phyloP scores from a whole-genome alignment of 2,888 invertebrate genomes.

The Hartigia nigra region DNA sequence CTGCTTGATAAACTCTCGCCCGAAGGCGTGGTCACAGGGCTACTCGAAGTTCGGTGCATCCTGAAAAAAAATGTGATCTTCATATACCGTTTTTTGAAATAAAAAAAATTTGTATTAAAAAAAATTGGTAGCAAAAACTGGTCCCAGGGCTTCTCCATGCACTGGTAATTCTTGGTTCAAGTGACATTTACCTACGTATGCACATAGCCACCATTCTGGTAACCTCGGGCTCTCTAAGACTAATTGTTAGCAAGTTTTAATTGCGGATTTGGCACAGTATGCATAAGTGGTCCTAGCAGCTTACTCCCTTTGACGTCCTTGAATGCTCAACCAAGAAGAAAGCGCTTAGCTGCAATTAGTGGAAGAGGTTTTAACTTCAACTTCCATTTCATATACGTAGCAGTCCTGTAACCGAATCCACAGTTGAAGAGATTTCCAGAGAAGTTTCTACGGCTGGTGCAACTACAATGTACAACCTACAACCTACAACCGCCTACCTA shows the following conservation, averaged over 20 bases:
- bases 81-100: constrained; percentile 7
- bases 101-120: neutral
- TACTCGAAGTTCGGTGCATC: constrained; percentile 21
- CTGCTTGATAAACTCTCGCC: constrained; percentile 31
- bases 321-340: neutral
- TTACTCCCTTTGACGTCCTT: constrained; percentile 15
- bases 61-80: constrained; percentile 11
- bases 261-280: constrained; percentile 43
- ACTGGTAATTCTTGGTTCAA: constrained; percentile 38
- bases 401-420: neutral
- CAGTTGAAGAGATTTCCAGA: neutral
- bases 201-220: constrained; percentile 21
- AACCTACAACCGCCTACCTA: neutral
- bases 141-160: constrained; percentile 22
- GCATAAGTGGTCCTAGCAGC: constrained; percentile 39
- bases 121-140: constrained; percentile 16
- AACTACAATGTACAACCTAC: neutral
- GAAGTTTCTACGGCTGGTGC: neutral
- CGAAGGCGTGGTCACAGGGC: constrained; percentile 27
- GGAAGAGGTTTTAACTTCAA: neutral
- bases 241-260: constrained; percentile 57
- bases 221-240: constrained; percentile 36
- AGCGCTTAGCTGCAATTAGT: neutral
- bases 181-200: constrained; percentile 44
- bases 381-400: neutral